These are phyloP conservation scores for Xanthorhoe designata DNA, from an alignment of 2,888 invertebrate genomes.

Conservation along the genomic window DNA sequence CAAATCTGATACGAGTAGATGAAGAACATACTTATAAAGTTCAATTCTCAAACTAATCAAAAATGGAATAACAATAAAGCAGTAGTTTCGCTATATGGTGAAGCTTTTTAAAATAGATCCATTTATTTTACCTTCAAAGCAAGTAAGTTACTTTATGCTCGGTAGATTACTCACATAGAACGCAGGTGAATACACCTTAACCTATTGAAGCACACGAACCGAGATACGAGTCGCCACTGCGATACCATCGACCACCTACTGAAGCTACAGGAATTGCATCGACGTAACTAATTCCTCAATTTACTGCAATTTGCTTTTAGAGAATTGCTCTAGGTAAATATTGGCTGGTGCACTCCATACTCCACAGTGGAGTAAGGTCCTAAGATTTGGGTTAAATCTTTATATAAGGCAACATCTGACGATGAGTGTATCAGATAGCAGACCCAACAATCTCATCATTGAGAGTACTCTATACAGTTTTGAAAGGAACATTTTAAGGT, in stretches of 20 bases:
- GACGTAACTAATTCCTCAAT: constrained; percentile 57
- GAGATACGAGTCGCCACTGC: constrained; percentile 29
- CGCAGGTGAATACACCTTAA: constrained; percentile 4
- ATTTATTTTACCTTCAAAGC: constrained; percentile 8
- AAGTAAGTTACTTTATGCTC: constrained; percentile 12
- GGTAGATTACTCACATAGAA: constrained; percentile 17
- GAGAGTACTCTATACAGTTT: constrained; percentile 2
- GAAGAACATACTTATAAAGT: too few relatives aligned
- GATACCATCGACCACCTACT: constrained; percentile 57
- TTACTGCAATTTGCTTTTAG: constrained; percentile 65
- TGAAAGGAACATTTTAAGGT: background rate
- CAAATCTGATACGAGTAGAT: too few relatives aligned
- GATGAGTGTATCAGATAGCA: background rate
- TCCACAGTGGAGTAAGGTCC: background rate
- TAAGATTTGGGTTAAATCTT: background rate
- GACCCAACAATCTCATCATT: background rate
- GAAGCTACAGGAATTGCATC: constrained; percentile 52
- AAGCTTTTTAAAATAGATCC: background rate
- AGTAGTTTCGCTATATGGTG: background rate
- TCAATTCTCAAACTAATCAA: background rate
- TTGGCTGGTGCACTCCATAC: constrained; percentile 18
- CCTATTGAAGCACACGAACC: constrained; percentile 14
- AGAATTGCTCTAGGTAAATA: constrained; percentile 48
- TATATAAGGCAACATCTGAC: background rate
- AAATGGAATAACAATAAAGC: background rate